Evolutionary conservation across 1,140 invertebrate genomes (phyloP), one percentile per base, ranked within the genome.

Genomic region (Drosophila mayri): DNA sequence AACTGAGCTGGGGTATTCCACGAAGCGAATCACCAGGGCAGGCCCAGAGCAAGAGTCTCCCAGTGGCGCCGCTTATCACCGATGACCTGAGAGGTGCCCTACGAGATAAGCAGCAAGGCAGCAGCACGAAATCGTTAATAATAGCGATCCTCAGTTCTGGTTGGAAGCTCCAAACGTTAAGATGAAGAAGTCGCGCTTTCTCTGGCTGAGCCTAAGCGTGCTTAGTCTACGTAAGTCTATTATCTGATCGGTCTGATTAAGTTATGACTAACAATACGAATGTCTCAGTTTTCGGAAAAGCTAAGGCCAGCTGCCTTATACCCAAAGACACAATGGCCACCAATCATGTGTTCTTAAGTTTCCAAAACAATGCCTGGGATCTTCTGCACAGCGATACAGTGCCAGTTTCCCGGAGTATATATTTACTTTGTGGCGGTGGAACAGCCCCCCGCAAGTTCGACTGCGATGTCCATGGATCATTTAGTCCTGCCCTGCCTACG

Each of bases 71-170:
- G 25, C 41, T 79, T 86, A 86, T 86, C 83, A 76, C 66, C 55
- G 83, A 86, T 86, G 83, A 79, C 83, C 83, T 44, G 62, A 8
- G 60, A 43, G 54, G 50, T 55, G 46, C 4, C 35, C 30, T 28
- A 4, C 25, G 22, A 35, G 38, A 64, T 64, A 32, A n/a, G 11
- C 28, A 18, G 4, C 4, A 32, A 16, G 10, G 10, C 35, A 14
- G 12, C 12, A 14, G 12, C 2, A 22, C n/a, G 5, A 3, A 16
- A 18, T 16, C 14, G 14, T 16, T 25, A 25, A 62, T 40, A n/a
- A 43, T 16, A 2, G 7, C 18, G 49, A 65, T 64, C 32, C 25
- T 60, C 47, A 73, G 67, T 79, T 44, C 16, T 38, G 22, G 16
- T 7, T 40, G 9, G 12, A n/a, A 37, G 43, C 50, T 43, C 22